Evolutionary conservation across 53 echinoderm and acorn worm genomes (phyloP), one percentile per base, ranked within the genome.

Genomic region (Paracentrotus lividus): DNA sequence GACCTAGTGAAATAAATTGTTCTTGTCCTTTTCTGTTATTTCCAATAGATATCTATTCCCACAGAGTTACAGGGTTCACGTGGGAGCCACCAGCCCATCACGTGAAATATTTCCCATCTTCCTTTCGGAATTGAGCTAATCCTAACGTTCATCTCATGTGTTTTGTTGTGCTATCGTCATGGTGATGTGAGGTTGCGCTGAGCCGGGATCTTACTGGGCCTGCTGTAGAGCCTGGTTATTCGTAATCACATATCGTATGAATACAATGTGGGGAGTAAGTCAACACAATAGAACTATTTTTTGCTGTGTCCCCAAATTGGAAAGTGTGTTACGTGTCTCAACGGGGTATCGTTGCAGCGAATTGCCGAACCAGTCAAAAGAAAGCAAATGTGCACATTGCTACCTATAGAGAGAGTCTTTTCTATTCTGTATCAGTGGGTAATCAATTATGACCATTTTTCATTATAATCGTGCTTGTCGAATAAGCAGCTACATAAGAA

Each of bases 251-350:
- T 99, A 88, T 90, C 87, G 94, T 10, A 91, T 95, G 49, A 97
- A 97, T 56, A 99, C 99, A 40, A 93, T 99, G 88, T 99, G 99
- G 99, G 99, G 96, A 69, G 97, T 97, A 96, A 97, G 97, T 27
- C n/a, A 26, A 33, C 61, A 53, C 47, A 21, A 84, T n/a, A n/a
- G n/a, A n/a, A 68, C 1, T 8, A 15, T 6, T 5, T 54, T 54
- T 51, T n/a, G n/a, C n/a, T n/a, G n/a, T n/a, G n/a, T n/a, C 1
- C 52, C 52, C 52, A 3, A 52, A 52, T 15, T 52, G 52, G 52
- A n/a, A n/a, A n/a, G n/a, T n/a, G n/a, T n/a, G n/a, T n/a, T n/a
- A n/a, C n/a, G n/a, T n/a, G n/a, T n/a, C n/a, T n/a, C n/a, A n/a
- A n/a, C n/a, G n/a, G n/a, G n/a, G n/a, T n/a, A n/a, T n/a, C n/a